Percentiles rank a stretch among this genome's conserved stretches.
phyloP scores from a whole-genome alignment of 1,140 invertebrate genomes.

The Aphaenogaster rudis region DNA sequence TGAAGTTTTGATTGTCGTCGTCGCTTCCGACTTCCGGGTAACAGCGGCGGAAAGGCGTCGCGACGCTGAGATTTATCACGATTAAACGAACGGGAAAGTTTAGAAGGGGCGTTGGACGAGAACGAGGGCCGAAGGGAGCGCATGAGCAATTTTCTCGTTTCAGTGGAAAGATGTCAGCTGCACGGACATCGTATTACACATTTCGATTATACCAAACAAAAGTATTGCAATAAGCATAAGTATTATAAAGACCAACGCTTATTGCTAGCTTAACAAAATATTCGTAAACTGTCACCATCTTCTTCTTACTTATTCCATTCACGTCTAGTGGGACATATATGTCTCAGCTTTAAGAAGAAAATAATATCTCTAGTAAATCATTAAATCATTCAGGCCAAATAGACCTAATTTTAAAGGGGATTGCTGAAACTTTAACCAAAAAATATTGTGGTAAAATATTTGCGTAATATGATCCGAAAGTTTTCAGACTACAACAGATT shows the following conservation, averaged over 20 bases:
- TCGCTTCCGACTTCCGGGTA: conserved; percentile 17
- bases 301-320: neutral
- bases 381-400: neutral
- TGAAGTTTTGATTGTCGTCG: conserved; percentile 48
- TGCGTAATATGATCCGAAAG: neutral
- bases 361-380: neutral
- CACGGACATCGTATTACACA: conserved; percentile 11
- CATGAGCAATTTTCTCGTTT: conserved; percentile 32
- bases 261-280: neutral
- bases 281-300: neutral
- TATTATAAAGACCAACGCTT: neutral
- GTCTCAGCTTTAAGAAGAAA: neutral
- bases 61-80: conserved; percentile 45
- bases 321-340: neutral
- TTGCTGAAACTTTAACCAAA: neutral
- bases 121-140: neutral
- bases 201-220: conserved; percentile 29
- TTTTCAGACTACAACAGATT: neutral
- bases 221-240: neutral
- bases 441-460: neutral
- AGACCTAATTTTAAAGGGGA: neutral
- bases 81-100: conserved; percentile 55
- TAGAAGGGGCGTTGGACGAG: neutral
- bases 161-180: neutral
- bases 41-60: conserved; percentile 26